A percentile compares a stretch with the other conserved stretches of the same genome.
These are phyloP conservation scores for Leptobrachium leishanense DNA, from an alignment of 2,113 vertebrate genomes.

Conservation along the genomic window DNA sequence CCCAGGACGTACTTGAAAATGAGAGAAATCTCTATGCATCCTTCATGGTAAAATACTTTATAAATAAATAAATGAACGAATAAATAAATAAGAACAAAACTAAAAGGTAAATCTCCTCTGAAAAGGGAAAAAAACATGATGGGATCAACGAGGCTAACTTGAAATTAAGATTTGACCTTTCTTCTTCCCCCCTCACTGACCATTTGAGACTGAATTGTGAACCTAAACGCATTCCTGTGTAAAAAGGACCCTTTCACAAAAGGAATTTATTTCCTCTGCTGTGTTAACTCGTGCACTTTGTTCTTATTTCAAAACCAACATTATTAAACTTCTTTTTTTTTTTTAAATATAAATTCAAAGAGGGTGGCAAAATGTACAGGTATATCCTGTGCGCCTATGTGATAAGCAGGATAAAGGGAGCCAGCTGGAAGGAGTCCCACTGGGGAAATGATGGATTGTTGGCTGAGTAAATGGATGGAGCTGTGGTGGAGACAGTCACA, in stretches of 20 bases:
- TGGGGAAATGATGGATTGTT: constrained; percentile 33
- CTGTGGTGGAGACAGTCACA: constrained; percentile 27
- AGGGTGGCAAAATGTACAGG: constrained; percentile 36
- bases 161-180: too few species aligned
- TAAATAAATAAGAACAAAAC: too few species aligned
- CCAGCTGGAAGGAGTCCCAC: constrained; percentile 35
- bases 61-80: too few species aligned
- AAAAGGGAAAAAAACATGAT: too few species aligned
- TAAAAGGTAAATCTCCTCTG: too few species aligned
- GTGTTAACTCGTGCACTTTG: constrained; percentile 18
- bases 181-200: too few species aligned
- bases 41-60: too few species aligned
- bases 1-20: too few species aligned
- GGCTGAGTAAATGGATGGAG: constrained; percentile 22
- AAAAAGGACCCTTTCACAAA: not conserved
- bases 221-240: too few species aligned
- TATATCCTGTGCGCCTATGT: constrained; percentile 41
- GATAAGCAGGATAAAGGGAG: constrained; percentile 9
- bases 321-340: constrained; percentile 9
- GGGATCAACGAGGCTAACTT: too few species aligned
- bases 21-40: too few species aligned
- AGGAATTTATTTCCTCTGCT: not conserved
- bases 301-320: constrained; percentile 27
- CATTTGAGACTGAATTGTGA: too few species aligned
- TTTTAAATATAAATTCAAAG: constrained; percentile 10